Evolutionary conservation across 2,797 vertebrate species (phyloP), one percentile per base, ranked within the genome.

Genomic region (Hephaestus fuliginosus): DNA sequence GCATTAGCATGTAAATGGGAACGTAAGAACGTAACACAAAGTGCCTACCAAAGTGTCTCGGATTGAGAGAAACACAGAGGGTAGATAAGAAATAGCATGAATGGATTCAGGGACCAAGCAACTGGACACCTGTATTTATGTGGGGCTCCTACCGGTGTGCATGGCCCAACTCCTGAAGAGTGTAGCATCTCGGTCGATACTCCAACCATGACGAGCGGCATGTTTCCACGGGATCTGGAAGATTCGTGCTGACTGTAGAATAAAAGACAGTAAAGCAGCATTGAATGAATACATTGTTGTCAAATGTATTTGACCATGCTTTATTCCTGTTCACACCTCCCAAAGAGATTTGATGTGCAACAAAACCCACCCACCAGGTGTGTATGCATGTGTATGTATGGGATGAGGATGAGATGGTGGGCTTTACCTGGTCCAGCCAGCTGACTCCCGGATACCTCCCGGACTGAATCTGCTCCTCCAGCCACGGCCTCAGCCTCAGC

Each of bases 161-260:
- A 95, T 93, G 18, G 96, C 96, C 96, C 96, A 96, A 75, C 94
- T 96, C 86, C 95, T 92, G 90, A 96, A 96, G 67, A 96, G 94
- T 11, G 94, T 95, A 22, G 96, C 96, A 81, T 96, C 96, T 66
- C 90, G 89, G 88, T 96, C 95, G 39, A 96, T 95, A 61, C 93
- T 96, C 95, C 96, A 96, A 64, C 96, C 95, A 9, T 96, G 96
- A 55, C 95, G 95, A 68, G 96, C 96, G 0, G 95, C 96, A 7
- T 96, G 96, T 72, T 95, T 96, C 96, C 96, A 96, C 2, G 96
- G 95, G 84, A 96, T 96, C 78, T 96, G 96, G 83, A 96, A 96
- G 72, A 96, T 90, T 61, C 56, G 78, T 18, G 91, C 93, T 9
- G 93, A 76, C 96, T 96, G 74, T 15, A 25, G n/a, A 70, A 63